Evolutionary conservation across 2,113 vertebrate genomes (phyloP).

Genomic region (Junco hyemalis): DNA sequence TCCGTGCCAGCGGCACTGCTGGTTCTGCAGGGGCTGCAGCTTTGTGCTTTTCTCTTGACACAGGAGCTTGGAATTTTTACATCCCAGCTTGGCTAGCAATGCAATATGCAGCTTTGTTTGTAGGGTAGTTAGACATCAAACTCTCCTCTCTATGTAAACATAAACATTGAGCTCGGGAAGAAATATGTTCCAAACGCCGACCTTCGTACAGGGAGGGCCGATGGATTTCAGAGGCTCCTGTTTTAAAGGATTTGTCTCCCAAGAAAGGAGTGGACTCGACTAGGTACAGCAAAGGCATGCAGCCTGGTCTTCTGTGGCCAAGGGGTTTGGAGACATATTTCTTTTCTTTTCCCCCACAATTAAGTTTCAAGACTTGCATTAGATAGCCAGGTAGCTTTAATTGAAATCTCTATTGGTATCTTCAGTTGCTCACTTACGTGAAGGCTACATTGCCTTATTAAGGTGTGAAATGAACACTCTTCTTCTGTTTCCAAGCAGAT

Average conservation of each 20-base stretch:
- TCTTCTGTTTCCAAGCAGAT: conserved; percentile 99
- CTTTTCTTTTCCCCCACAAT: conserved; percentile 66
- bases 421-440: conserved; percentile 99
- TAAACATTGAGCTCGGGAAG: conserved; percentile 66
- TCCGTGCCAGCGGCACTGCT: background rate
- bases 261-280: background rate
- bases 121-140: conserved; percentile 52
- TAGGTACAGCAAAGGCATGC: background rate
- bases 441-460: conserved; percentile 96
- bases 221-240: background rate
- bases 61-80: conserved; percentile 8
- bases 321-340: conserved; percentile 78
- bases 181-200: conserved; percentile 76
- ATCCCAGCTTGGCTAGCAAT: conserved; percentile 66
- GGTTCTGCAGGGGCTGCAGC: background rate
- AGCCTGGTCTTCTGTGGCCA: conserved; percentile 48
- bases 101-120: conserved; percentile 73
- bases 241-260: conserved; percentile 16
- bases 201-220: background rate
- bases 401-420: conserved; percentile 82
- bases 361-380: conserved; percentile 80
- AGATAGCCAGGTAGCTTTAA: conserved; percentile 79
- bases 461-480: conserved; percentile 99
- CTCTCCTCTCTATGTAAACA: conserved; percentile 63
- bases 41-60: background rate